These are phyloP conservation scores for Lasioglossum lativentre DNA, from an alignment of 2,888 invertebrate species.

Conservation along the genomic window DNA sequence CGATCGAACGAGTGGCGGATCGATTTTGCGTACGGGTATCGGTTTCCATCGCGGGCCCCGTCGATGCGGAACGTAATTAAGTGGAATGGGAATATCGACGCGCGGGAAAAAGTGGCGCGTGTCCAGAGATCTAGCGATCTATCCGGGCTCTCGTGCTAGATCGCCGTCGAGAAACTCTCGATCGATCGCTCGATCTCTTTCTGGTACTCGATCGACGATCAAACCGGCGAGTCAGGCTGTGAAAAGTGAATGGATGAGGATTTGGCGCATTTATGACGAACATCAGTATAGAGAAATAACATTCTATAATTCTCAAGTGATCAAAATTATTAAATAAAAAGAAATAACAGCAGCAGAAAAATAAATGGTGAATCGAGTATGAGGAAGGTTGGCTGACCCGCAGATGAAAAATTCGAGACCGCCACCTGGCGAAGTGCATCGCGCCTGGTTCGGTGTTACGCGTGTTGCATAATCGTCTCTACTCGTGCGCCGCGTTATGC, in stretches of 20 bases:
- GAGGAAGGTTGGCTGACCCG: not conserved
- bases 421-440: constrained; percentile 38
- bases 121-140: constrained; percentile 21
- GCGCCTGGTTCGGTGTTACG: constrained; percentile 64
- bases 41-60: constrained; percentile 5
- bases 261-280: not conserved
- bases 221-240: not conserved
- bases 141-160: not conserved
- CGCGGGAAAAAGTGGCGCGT: constrained; percentile 35
- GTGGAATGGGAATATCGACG: constrained; percentile 36
- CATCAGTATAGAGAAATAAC: not conserved
- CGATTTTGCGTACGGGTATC: constrained; percentile 26
- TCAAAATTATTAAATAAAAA: not conserved
- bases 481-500: constrained; percentile 61
- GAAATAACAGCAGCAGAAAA: not conserved
- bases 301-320: not conserved
- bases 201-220: not conserved
- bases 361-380: not conserved
- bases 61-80: constrained; percentile 46
- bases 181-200: not conserved
- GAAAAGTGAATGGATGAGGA: not conserved
- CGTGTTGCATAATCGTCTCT: constrained; percentile 64
- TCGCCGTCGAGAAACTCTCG: not conserved
- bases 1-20: constrained; percentile 7
- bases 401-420: not conserved